Evolutionary conservation across 2,888 invertebrate species (phyloP).

Genomic region (Polyploca ridens): DNA sequence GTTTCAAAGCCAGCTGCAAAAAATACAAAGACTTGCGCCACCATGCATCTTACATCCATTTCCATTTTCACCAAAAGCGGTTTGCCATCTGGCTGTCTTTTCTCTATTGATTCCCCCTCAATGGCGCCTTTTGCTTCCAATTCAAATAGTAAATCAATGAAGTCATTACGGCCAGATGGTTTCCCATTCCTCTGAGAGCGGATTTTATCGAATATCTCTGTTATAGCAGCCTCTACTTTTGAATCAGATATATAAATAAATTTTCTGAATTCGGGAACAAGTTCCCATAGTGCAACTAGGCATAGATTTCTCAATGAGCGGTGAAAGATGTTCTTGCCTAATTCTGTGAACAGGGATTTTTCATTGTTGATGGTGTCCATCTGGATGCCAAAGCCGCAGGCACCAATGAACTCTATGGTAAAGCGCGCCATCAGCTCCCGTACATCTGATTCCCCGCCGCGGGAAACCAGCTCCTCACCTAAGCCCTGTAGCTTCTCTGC

Average conservation of each 20-base stretch:
- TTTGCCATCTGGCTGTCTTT: slow-evolving; percentile 49
- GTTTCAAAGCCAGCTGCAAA: slow-evolving; percentile 79
- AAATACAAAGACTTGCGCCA: slow-evolving; percentile 64
- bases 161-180: slow-evolving; percentile 58
- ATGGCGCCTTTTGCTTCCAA: slow-evolving; percentile 56
- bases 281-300: slow-evolving; percentile 42
- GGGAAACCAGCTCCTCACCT: slow-evolving; percentile 44
- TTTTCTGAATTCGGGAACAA: slow-evolving; percentile 51
- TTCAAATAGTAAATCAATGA: slow-evolving; percentile 59
- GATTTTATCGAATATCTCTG: slow-evolving; percentile 47
- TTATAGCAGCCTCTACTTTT: slow-evolving; percentile 32
- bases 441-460: slow-evolving; percentile 50
- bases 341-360: slow-evolving; percentile 49
- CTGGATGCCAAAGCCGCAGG: slow-evolving; percentile 63
- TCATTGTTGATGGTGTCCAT: slow-evolving; percentile 58
- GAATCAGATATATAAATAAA: slow-evolving; percentile 31
- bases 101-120: slow-evolving; percentile 59
- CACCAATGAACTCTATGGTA: slow-evolving; percentile 64
- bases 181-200: slow-evolving; percentile 56
- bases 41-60: slow-evolving; percentile 49
- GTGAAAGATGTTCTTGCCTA: slow-evolving; percentile 48
- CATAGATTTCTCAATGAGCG: slow-evolving; percentile 34
- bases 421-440: slow-evolving; percentile 63
- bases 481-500: slow-evolving; percentile 56
- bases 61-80: slow-evolving; percentile 52